These are phyloP conservation scores for Crotalus tigris DNA, from an alignment of 2,113 vertebrate genomes.

Conservation along the genomic window DNA sequence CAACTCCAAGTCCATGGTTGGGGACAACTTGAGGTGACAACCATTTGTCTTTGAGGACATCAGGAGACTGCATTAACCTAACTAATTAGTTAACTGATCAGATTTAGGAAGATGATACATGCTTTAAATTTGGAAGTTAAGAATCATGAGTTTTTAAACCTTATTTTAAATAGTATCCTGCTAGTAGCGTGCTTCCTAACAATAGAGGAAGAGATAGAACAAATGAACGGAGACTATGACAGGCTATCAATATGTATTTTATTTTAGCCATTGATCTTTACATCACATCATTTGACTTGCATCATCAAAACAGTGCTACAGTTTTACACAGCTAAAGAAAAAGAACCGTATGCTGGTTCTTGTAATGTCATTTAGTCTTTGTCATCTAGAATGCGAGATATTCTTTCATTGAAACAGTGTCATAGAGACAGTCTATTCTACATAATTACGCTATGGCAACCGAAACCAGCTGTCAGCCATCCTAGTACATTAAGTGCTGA, in stretches of 20 bases:
- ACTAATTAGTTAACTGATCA: neutral
- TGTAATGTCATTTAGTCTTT: slow-evolving; percentile 64
- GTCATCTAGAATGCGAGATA: slow-evolving; percentile 63
- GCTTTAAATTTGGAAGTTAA: neutral
- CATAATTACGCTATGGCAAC: slow-evolving; percentile 63
- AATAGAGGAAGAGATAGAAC: neutral
- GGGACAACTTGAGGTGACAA: neutral
- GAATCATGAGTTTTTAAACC: neutral
- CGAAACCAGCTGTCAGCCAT: slow-evolving; percentile 67
- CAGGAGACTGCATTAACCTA: neutral
- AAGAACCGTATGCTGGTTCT: slow-evolving; percentile 56
- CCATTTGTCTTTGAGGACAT: neutral
- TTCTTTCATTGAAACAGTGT: slow-evolving; percentile 65
- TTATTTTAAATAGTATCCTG: neutral
- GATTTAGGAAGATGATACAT: neutral
- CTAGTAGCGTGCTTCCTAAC: neutral
- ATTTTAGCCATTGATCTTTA: slow-evolving; percentile 60
- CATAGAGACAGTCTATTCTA: slow-evolving; percentile 56
- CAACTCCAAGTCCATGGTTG: neutral
- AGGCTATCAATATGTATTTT: slow-evolving; percentile 33
- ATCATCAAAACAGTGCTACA: slow-evolving; percentile 53
- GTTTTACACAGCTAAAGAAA: slow-evolving; percentile 60
- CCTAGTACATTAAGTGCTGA: slow-evolving; percentile 61
- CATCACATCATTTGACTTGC: slow-evolving; percentile 63
- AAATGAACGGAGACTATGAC: slow-evolving; percentile 6